These are phyloP conservation scores for Riptortus pedestris DNA, from an alignment of 1,140 invertebrate genomes.

Conservation along the genomic window DNA sequence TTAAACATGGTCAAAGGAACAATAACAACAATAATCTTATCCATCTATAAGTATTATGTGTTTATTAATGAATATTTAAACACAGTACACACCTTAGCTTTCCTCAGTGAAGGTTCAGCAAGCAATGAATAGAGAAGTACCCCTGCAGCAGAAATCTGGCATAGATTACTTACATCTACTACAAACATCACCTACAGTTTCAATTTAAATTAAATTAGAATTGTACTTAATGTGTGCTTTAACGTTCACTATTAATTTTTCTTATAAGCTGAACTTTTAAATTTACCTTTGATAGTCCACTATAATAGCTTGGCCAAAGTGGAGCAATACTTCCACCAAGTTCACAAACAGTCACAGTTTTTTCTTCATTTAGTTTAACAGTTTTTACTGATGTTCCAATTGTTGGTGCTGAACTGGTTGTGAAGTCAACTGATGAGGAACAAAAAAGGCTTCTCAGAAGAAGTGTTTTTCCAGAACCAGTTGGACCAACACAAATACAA, in stretches of 20 bases:
- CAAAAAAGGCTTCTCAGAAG: conserved; percentile 60
- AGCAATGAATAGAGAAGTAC: conserved; percentile 61
- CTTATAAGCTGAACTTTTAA: no score
- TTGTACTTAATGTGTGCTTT: no score
- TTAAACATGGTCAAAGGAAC: no score
- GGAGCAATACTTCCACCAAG: conserved; percentile 68
- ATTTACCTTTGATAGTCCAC: background rate
- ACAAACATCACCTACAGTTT: conserved; percentile 64
- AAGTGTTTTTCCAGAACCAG: conserved; percentile 69
- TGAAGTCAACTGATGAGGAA: conserved; percentile 51
- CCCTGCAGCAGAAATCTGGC: conserved; percentile 68
- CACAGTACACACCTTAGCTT: conserved; percentile 44
- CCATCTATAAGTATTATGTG: no score
- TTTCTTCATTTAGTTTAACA: conserved; percentile 35
- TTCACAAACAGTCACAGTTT: conserved; percentile 44
- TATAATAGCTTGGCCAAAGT: conserved; percentile 46
- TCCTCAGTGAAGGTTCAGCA: conserved; percentile 52
- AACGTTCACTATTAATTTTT: no score
- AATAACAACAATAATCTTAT: no score
- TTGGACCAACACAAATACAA: conserved; percentile 58
- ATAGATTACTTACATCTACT: conserved; percentile 65
- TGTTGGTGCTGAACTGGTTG: conserved; percentile 58
- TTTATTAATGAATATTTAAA: background rate
- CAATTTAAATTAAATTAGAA: background rate
- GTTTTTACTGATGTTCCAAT: conserved; percentile 63